Base-by-base conservation (phyloP, 2,888 invertebrate genomes). In the Campoletis raptor region DNA sequence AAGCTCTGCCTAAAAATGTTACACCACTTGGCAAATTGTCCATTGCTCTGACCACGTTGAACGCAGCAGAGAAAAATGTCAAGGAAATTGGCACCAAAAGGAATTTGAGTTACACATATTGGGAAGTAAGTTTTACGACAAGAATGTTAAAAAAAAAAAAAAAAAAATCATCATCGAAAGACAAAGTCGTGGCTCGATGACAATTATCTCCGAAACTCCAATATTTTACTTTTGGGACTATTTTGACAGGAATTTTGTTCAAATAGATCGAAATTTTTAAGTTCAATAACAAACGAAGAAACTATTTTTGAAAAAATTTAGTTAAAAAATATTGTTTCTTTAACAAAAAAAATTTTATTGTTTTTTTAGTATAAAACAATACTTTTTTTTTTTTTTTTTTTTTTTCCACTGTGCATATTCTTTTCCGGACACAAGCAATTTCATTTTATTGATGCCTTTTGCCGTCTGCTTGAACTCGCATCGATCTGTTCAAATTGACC, bases 41-140 rank as follows among this genome's bases (percentile, higher is more conserved):
- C 6, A 86, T 93, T 9, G 91, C 92, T 1, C 90, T 93, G 5
- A 89, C 91, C 6, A 87, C 90, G 15, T 89, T 93, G 15, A 90
- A 91, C 18, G 86, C 90, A n/a, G 30, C 80, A 10, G 89, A 90
- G 64, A 90, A 90, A 66, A 80, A 89, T 24, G 77, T 80, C 18
- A 90, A 83, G 12, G 81, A 87, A 24, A 90, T 90, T 36, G 42
- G 89, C 5, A 83, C 80, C 57, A 79, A 80, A 5, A 85, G 83
- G 1, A 86, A 89, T 7, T 85, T 89, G 85, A 90, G 84, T 42
- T 89, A 93, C 77, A 90, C 89, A 8, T 89, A 90, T 74, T 93
- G 93, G 93, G 93, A 93, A 90, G 93, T 93, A 72, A 88, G 88
- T 73, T 76, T 37, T 9, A 6, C 12, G 37, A 18, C 30, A 7